These are phyloP conservation scores for Heterodera filipjevi DNA, from an alignment of 2,888 invertebrate genomes.

Conservation along the genomic window DNA sequence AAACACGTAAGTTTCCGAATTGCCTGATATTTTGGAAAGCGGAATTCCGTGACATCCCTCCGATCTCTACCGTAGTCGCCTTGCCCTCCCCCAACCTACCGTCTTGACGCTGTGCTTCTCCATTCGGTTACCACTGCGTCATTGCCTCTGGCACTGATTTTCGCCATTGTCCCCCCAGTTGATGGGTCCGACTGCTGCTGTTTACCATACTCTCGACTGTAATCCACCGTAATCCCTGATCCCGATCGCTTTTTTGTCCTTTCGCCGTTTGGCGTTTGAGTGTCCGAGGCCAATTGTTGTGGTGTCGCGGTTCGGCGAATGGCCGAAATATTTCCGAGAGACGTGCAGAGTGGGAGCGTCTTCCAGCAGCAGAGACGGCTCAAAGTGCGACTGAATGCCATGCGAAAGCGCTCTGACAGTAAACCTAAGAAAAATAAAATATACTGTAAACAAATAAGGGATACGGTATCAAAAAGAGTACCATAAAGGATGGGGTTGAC, in stretches of 20 bases:
- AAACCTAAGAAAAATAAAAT: conserved; percentile 9
- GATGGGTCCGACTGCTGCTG: neutral
- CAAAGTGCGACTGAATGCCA: conserved; percentile 23
- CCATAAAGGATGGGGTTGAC: conserved; percentile 91
- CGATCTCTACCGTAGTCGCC: neutral
- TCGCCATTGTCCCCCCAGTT: neutral
- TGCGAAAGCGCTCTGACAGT: conserved; percentile 43
- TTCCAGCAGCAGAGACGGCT: conserved; percentile 12
- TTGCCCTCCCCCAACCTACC: neutral
- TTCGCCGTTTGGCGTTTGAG: neutral
- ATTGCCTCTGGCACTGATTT: neutral
- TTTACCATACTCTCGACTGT: neutral
- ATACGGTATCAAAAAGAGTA: conserved; percentile 67
- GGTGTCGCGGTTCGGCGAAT: neutral
- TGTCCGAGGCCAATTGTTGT: neutral
- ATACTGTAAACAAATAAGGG: neutral
- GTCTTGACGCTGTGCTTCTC: neutral
- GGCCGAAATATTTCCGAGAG: neutral
- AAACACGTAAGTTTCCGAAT: no score
- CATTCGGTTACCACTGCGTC: neutral
- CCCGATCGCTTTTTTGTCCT: neutral
- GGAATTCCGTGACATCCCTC: no score
- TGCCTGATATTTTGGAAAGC: no score
- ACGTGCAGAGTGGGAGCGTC: neutral
- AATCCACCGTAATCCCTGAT: neutral